These are phyloP conservation scores for Rhopalosiphum nymphaeae DNA, from an alignment of 2,888 invertebrate species.

Conservation along the genomic window DNA sequence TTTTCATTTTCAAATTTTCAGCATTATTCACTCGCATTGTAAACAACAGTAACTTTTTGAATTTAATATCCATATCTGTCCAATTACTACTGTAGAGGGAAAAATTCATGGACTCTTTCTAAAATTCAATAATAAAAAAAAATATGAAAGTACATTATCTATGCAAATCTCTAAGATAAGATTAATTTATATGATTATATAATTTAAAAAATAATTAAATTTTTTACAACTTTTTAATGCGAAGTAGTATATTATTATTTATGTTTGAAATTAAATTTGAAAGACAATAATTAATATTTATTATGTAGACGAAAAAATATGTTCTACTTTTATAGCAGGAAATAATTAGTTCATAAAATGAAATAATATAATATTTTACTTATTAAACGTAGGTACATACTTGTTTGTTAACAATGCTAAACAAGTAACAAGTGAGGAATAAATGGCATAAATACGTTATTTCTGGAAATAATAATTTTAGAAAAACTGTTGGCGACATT, in stretches of 20 bases:
- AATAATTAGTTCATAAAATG: neutral
- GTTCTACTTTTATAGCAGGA: neutral
- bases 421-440: neutral
- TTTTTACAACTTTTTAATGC: neutral
- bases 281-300: neutral
- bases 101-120: constrained; percentile 14
- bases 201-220: neutral
- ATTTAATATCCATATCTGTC: constrained; percentile 20
- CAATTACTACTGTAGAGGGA: constrained; percentile 16
- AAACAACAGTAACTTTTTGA: constrained; percentile 24
- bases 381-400: neutral
- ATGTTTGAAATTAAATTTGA: neutral
- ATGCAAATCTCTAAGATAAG: neutral
- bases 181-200: neutral
- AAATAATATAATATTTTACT: neutral
- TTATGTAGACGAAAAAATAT: neutral
- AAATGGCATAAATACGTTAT: constrained; percentile 8
- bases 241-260: neutral
- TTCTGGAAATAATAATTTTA: neutral
- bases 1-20: constrained; percentile 13
- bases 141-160: neutral
- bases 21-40: neutral
- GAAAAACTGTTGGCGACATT: neutral
- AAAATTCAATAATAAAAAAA: neutral
- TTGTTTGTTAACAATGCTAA: neutral